These are phyloP conservation scores for Aratinga solstitialis DNA, from an alignment of 2,797 vertebrate species.

Conservation along the genomic window DNA sequence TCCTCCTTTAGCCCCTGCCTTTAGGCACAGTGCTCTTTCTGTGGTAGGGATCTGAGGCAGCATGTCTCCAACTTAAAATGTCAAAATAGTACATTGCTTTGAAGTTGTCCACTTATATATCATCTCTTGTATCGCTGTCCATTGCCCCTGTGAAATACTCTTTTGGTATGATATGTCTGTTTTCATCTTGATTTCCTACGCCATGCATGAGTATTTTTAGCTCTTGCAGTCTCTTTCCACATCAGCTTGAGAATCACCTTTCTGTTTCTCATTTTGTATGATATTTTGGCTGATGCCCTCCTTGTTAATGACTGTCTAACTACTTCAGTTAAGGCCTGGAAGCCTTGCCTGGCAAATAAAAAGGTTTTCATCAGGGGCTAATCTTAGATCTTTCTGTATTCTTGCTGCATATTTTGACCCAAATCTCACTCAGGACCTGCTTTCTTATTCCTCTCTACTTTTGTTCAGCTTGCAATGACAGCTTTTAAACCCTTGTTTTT, in stretches of 20 bases:
- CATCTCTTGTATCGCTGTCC: background rate
- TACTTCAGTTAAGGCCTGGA: background rate
- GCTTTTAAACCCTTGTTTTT: background rate
- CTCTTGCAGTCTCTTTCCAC: background rate
- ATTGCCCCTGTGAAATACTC: background rate
- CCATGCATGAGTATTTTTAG: background rate
- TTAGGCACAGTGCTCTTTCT: background rate
- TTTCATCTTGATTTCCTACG: background rate
- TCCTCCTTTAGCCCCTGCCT: background rate
- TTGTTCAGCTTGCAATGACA: background rate
- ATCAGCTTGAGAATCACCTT: background rate
- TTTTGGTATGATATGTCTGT: background rate
- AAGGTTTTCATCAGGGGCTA: background rate
- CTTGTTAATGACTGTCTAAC: background rate
- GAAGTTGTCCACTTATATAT: background rate
- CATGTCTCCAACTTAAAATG: background rate
- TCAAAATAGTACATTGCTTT: background rate
- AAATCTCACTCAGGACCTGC: background rate
- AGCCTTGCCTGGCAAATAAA: background rate
- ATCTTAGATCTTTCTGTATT: background rate
- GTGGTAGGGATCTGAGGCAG: background rate
- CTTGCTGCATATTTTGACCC: background rate
- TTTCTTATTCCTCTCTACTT: background rate
- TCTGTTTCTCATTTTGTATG: background rate
- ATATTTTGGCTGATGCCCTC: background rate